Evolutionary conservation across 2,113 vertebrate genomes (phyloP), one percentile per base, ranked within the genome.

Genomic region (Labrus mixtus): DNA sequence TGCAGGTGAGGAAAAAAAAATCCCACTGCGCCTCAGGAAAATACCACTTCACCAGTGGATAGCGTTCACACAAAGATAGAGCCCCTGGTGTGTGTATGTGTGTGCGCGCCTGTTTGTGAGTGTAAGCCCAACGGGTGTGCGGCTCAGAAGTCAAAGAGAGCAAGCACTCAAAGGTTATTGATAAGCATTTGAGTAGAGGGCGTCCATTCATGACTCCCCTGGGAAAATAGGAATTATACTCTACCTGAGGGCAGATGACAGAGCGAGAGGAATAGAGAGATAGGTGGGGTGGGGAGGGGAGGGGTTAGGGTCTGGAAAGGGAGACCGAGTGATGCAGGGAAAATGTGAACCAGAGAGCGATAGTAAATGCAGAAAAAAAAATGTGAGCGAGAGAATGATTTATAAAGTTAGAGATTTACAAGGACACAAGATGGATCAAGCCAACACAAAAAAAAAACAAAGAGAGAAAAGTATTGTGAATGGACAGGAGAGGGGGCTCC

Each of bases 151-250:
- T 89, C 88, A 90, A 90, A 92, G 87, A 78, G 83, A 91, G 76
- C 76, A 66, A 90, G 90, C 89, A 90, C 91, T 94, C 93, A 92
- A 92, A 94, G 93, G 92, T 93, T 94, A 94, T 93, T 94, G 93
- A 94, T 94, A 93, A 93, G 92, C 89, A 84, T 93, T 95, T 91
- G 91, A 92, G 91, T 93, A 89, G 91, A 93, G 92, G 90, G 86
- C 88, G 79, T 91, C 89, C 88, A 91, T 92, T 94, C 90, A 92
- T 90, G 89, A 89, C 83, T 90, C 91, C 90, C 90, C 86, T 74
- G 87, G 91, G 92, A 91, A 91, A 88, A 93, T 83, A 84, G 80
- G 87, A 91, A 87, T 91, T 93, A 92, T 90, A 91, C 83, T 91
- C 81, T 93, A 93, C 89, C 85, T 94, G 88, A 88, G 82, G 90